Evolutionary conservation across 2,888 invertebrate species (phyloP), one percentile per base, ranked within the genome.

Genomic region (Malthinus seriepunctatus): DNA sequence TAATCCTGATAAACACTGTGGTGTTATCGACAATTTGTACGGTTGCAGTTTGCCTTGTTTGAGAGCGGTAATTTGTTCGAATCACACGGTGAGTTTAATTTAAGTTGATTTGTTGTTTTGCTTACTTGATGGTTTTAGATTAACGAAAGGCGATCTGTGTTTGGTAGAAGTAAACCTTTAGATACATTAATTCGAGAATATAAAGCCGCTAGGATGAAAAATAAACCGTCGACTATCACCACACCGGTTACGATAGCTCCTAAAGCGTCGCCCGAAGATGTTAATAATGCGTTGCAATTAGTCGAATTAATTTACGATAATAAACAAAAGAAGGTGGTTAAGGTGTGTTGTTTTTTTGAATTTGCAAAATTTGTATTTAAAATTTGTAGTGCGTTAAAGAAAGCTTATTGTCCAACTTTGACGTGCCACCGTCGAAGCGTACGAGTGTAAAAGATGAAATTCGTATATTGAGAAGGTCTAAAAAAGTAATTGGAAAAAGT

Each of bases 1-100:
- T 78, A 90, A 93, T 76, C 88, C 92, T 11, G 88, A 93, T 74
- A 86, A 88, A 66, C 93, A 93, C 74, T 93, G 93, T 76, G 93
- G 93, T 1, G 92, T 92, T 10, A 78, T 85, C 67, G 86, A 84
- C 52, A 84, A 82, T 1, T 89, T 88, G 64, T 23, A 23, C 23
- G 23, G 23, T 23, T 23, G 5, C 5, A 86, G 84, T 62, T 87
- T 87, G 69, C 90, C 89, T 0, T 93, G 93, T 76, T 90, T 91
- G 49, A 81, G 92, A 59, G 91, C 91, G 12, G 82, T 92, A 54
- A 91, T 91, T 39, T 88, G 75, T 65, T 72, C 74, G 33, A 76
- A 73, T 63, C 76, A 76, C 69, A 71, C 72, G 68, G 76, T 75
- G 68, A 65, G 62, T 68, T 56, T 9, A 23, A 32, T 9, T 23